These are phyloP conservation scores for Pseudomyrmex pallidus DNA, from an alignment of 1,140 invertebrate species.

Conservation along the genomic window DNA sequence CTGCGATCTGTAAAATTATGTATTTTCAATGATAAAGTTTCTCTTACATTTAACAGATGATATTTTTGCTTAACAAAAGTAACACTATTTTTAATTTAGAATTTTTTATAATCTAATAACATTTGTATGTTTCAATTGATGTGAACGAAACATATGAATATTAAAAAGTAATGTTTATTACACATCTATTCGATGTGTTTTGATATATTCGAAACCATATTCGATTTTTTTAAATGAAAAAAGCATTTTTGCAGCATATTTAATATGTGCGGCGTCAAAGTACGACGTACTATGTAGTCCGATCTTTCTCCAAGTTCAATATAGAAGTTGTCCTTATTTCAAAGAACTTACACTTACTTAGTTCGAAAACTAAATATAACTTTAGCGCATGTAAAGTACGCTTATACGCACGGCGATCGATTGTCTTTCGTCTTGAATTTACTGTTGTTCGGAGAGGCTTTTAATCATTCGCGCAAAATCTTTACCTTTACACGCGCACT, in stretches of 20 bases:
- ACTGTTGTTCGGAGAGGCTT: not conserved
- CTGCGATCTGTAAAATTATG: not conserved
- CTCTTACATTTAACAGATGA: too few relatives aligned
- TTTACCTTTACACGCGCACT: not conserved
- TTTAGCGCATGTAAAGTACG: constrained; percentile 19
- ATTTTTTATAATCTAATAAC: too few relatives aligned
- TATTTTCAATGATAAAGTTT: not conserved
- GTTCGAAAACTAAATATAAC: constrained; percentile 30
- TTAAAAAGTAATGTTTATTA: too few relatives aligned
- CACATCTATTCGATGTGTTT: too few relatives aligned
- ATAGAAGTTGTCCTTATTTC: not conserved
- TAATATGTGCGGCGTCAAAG: too few relatives aligned
- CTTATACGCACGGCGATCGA: constrained; percentile 26
- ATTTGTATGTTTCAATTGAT: too few relatives aligned
- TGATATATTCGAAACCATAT: too few relatives aligned
- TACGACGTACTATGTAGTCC: not conserved
- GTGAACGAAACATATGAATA: too few relatives aligned
- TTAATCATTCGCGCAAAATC: constrained; percentile 18
- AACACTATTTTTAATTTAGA: too few relatives aligned
- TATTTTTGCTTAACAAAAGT: too few relatives aligned
- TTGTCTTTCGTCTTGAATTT: constrained; percentile 33
- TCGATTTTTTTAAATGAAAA: not conserved
- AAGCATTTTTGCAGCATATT: too few relatives aligned
- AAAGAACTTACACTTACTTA: not conserved
- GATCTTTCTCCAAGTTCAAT: not conserved